Base-by-base conservation (phyloP, 2,888 invertebrate species). In the Ypsolopha scabrella region DNA sequence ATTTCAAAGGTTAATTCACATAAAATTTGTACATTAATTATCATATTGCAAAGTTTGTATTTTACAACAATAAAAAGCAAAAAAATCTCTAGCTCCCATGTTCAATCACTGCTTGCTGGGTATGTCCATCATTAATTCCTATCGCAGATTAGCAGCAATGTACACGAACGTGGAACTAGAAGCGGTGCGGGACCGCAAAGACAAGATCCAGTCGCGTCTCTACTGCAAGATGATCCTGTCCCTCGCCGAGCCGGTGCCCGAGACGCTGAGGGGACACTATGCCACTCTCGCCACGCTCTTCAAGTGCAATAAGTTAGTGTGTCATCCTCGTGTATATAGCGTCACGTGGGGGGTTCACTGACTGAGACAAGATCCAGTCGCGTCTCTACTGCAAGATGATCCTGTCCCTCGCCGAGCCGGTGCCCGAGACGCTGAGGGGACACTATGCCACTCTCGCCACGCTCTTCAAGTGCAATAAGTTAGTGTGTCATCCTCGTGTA, bases 141-240 rank as follows among this genome's bases (percentile, higher is more conserved):
- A n/a, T 66, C 66, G 35, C 65, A 93, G 96, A 61, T 81, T 97
- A 62, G 92, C 96, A 8, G 93, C 94, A 14, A 91, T 95, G 88
- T 97, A 97, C 74, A 93, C 93, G 0, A 97, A 97, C 71, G 86
- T 90, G 0, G 96, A 97, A 68, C 87, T 97, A 52, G 97, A 98
- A 79, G 87, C 89, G 39, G 88, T 97, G 41, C 89, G 91, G 55
- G 97, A 98, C 68, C 92, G 93, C 59, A 94, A 94, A 65, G 97
- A 97, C 75, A 94, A 96, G 70, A 91, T 96, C 11, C 94, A 94
- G 63, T 94, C 94, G 1, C 89, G 94, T 0, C 78, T 96, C 24
- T 96, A 92, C 86, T 93, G 93, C 58, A 95, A 95, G 80, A 86
- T 96, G 64, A 94, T 96, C 51, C 82, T 92, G 57, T 91, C 93